Evolutionary conservation across 2,888 invertebrate genomes (phyloP).

Genomic region (Drosophila affinis): DNA sequence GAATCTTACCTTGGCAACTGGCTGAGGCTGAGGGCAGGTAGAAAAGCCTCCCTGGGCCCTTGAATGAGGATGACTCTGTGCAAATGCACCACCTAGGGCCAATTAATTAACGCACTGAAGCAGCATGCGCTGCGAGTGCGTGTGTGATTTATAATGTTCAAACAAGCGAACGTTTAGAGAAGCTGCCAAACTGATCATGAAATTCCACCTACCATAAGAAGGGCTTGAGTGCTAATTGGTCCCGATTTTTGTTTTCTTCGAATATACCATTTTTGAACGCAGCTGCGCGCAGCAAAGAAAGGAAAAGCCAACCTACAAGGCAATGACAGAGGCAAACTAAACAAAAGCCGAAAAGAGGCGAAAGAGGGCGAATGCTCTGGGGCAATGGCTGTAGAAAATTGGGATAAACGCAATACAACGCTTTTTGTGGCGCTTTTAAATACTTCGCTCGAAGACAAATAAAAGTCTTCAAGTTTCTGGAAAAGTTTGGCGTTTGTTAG

Average conservation of each 20-base stretch:
- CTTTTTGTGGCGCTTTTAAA: slow-evolving; percentile 67
- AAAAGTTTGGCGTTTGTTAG: slow-evolving; percentile 45
- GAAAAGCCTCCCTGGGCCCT: too few relatives aligned
- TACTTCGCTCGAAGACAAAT: slow-evolving; percentile 63
- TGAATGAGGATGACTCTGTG: slow-evolving; percentile 4
- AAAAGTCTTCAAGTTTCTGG: slow-evolving; percentile 61
- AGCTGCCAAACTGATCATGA: background rate
- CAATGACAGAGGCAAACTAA: slow-evolving; percentile 31
- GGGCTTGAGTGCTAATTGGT: slow-evolving; percentile 3
- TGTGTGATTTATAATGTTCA: background rate
- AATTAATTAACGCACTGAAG: slow-evolving; percentile 9
- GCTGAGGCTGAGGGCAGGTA: too few relatives aligned
- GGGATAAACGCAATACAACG: slow-evolving; percentile 22
- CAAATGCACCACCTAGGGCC: slow-evolving; percentile 19
- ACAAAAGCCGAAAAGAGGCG: slow-evolving; percentile 2
- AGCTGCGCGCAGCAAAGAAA: too few relatives aligned
- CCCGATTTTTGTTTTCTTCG: too few relatives aligned
- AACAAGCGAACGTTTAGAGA: too few relatives aligned
- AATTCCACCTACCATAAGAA: background rate
- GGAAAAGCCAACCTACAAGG: too few relatives aligned
- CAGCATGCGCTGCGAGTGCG: background rate
- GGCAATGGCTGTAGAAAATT: too few relatives aligned
- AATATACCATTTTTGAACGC: too few relatives aligned
- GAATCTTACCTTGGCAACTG: background rate
- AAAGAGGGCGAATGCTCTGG: too few relatives aligned